Percentiles rank a stretch among this genome's conserved stretches.
Conservation (phyloP, 2,113 vertebrate genomes). For the Azemiops feae region DNA sequence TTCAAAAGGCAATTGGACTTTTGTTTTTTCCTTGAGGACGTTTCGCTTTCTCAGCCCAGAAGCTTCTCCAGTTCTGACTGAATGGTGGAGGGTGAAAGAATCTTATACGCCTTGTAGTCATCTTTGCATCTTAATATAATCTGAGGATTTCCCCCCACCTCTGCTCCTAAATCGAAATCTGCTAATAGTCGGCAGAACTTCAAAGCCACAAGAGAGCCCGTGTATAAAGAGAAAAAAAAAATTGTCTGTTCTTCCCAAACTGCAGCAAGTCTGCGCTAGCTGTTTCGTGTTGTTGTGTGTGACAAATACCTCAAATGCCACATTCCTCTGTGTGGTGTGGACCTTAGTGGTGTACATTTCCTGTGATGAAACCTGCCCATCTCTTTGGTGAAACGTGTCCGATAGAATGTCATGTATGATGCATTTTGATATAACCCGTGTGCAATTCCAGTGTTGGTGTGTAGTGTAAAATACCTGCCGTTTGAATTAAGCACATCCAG, state of each 20-base stretch:
- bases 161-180: not conserved
- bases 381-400: conserved; percentile 70
- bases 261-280: conserved; percentile 58
- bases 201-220: not conserved
- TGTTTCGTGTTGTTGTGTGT: conserved; percentile 62
- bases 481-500: conserved; percentile 46
- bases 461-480: conserved; percentile 49
- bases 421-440: conserved; percentile 69
- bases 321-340: conserved; percentile 63
- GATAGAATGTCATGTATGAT: conserved; percentile 51
- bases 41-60: too few relatives aligned
- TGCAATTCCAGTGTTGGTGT: conserved; percentile 55
- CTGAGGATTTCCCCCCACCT: not conserved
- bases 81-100: too few relatives aligned
- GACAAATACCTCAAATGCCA: conserved; percentile 58
- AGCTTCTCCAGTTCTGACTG: too few relatives aligned
- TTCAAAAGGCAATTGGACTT: too few relatives aligned
- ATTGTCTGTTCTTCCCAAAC: conserved; percentile 47
- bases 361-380: conserved; percentile 65
- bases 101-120: not conserved
- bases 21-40: not conserved
- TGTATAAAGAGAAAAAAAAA: conserved; percentile 27
- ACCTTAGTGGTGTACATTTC: conserved; percentile 67
- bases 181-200: conserved; percentile 15
- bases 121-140: conserved; percentile 35